Percentiles rank a stretch among this genome's conserved stretches.
Evolutionary conservation across 2,888 invertebrate genomes (phyloP).

Genomic region (Tipula confusa): DNA sequence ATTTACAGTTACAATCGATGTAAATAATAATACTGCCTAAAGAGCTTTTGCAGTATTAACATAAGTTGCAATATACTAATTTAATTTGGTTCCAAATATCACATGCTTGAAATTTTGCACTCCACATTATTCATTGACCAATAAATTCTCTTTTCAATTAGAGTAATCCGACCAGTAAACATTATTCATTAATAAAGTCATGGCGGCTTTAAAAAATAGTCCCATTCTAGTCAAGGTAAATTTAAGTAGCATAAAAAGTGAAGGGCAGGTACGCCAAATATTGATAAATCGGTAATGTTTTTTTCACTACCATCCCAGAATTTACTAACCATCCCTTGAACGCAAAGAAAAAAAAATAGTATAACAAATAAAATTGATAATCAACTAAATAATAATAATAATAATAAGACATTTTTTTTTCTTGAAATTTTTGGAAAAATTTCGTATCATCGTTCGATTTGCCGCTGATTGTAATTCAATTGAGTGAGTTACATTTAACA

Average conservation of each 20-base stretch:
- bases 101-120: too few species aligned
- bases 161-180: too few species aligned
- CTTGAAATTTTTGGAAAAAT: not conserved
- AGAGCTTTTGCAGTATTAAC: too few species aligned
- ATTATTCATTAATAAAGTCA: too few species aligned
- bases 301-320: not conserved
- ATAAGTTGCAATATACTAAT: too few species aligned
- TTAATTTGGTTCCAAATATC: too few species aligned
- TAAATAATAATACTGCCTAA: too few species aligned
- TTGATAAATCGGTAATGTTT: not conserved
- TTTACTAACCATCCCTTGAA: not conserved
- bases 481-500: constrained; percentile 12
- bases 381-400: constrained; percentile 20
- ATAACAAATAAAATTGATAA: constrained; percentile 8
- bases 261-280: not conserved
- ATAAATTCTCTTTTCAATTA: too few species aligned
- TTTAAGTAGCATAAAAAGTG: not conserved
- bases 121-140: too few species aligned
- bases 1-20: too few species aligned
- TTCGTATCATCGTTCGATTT: not conserved
- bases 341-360: not conserved
- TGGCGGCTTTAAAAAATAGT: too few species aligned
- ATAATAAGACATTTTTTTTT: not conserved
- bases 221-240: too few species aligned
- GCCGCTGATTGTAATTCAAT: constrained; percentile 13